phyloP scores from a whole-genome alignment of 2,797 vertebrate genomes.

The Notamacropus eugenii region DNA sequence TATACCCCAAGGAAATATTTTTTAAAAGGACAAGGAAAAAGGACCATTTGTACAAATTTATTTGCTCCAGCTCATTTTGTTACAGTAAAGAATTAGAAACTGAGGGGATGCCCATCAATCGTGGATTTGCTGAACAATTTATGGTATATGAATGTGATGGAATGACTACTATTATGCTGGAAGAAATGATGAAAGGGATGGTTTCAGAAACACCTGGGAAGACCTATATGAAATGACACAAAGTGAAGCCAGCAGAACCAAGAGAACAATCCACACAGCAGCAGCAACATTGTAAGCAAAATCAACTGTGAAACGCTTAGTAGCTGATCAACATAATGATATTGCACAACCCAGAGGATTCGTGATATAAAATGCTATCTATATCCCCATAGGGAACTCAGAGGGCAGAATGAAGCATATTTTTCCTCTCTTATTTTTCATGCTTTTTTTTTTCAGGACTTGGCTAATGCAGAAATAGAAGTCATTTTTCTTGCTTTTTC shows the following conservation, averaged over 20 bases:
- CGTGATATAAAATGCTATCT: neutral
- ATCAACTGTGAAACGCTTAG: neutral
- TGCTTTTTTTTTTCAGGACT: neutral
- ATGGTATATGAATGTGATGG: neutral
- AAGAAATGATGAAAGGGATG: neutral
- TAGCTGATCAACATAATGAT: neutral
- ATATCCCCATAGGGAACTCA: neutral
- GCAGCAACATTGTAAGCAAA: neutral
- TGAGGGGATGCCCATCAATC: neutral
- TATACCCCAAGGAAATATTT: too few relatives aligned
- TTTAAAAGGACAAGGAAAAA: neutral
- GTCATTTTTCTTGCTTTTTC: neutral
- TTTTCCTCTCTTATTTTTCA: neutral
- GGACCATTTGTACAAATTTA: neutral
- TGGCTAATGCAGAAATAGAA: neutral
- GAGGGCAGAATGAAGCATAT: neutral
- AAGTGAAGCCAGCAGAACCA: neutral
- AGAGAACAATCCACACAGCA: neutral
- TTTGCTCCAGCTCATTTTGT: neutral
- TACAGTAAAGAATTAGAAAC: neutral
- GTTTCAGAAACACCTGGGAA: too few relatives aligned
- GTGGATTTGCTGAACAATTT: neutral
- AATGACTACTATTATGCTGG: neutral
- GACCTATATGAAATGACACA: neutral
- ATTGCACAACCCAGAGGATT: neutral